Evolutionary conservation across 1,140 invertebrate genomes (phyloP), one percentile per base, ranked within the genome.

Genomic region (Propsilocerus akamusi): DNA sequence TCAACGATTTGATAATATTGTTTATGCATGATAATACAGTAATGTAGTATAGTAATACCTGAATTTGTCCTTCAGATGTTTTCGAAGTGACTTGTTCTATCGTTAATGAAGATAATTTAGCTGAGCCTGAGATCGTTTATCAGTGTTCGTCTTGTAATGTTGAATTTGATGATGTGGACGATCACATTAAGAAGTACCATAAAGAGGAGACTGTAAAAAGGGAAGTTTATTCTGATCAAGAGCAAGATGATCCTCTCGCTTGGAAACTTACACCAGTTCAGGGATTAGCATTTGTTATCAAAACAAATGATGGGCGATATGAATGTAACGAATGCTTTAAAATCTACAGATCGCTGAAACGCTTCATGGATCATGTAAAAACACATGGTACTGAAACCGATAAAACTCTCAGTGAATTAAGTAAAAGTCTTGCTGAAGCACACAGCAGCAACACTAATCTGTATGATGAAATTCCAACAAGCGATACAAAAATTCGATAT

Each of bases 1-100:
- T 30, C 41, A 47, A 4, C 30, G 47, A 5, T 17, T 34, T 34
- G 48, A 49, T 47, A 28, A 54, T 0, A 58, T 63, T 25, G 55
- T 58, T 11, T 63, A 63, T 41, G 61, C 61, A 34, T 63, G 61
- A 47, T 63, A 58, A 25, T 58, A 63, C 30, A 63, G 61, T 22
- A 61, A 59, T 17, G 53, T 50, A 47, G 58, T 63, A 50, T 63
- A 61, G 11, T 55, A 56, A 6, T 60, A 59, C 17, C 53, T 59
- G 1, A 50, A 47, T 22, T n/a, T n/a, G n/a, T n/a, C n/a, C n/a
- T n/a, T n/a, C n/a, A n/a, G n/a, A n/a, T n/a, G n/a, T n/a, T n/a
- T n/a, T n/a, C n/a, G n/a, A n/a, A n/a, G n/a, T n/a, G n/a, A n/a
- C n/a, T n/a, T n/a, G n/a, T n/a, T n/a, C n/a, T n/a, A n/a, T n/a